A percentile compares a stretch with the other conserved stretches of the same genome.
phyloP scores from a whole-genome alignment of 2,888 invertebrate genomes.

The Xestia c-nigrum region DNA sequence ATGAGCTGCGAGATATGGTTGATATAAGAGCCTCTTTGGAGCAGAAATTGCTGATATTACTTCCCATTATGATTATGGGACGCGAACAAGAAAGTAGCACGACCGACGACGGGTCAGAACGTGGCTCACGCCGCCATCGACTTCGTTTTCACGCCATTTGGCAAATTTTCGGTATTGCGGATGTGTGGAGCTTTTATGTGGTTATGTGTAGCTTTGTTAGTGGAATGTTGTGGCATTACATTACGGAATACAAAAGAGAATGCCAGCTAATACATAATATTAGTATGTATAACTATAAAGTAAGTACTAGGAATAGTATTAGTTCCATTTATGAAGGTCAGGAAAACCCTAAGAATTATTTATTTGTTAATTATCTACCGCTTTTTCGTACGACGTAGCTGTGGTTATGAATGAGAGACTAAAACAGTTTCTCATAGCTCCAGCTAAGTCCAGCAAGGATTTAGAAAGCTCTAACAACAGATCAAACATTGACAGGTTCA shows the following conservation, averaged over 20 bases:
- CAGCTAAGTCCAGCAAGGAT: conserved; percentile 74
- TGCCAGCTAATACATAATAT: conserved; percentile 20
- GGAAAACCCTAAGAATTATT: conserved; percentile 4
- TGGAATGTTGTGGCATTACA: conserved; percentile 14
- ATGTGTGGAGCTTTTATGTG: conserved; percentile 19
- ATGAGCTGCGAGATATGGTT: conserved; percentile 79
- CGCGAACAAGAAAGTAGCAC: conserved; percentile 84
- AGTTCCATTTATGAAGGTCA: conserved; percentile 44
- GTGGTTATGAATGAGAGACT: conserved; percentile 7
- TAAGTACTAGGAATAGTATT: conserved; percentile 18
- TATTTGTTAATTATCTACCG: not conserved
- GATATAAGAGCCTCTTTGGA: conserved; percentile 80
- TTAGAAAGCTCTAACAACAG: conserved; percentile 85
- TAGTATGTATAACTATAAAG: conserved; percentile 25
- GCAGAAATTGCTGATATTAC: conserved; percentile 85
- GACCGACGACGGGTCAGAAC: conserved; percentile 76
- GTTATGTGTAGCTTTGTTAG: conserved; percentile 9
- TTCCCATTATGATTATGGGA: conserved; percentile 85
- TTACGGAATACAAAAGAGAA: conserved; percentile 10
- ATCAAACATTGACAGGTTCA: conserved; percentile 83
- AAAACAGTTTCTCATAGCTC: conserved; percentile 39
- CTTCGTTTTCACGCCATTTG: conserved; percentile 82
- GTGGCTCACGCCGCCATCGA: conserved; percentile 74
- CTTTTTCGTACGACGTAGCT: not conserved
- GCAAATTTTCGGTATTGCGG: conserved; percentile 69